A percentile compares a stretch with the other conserved stretches of the same genome.
Evolutionary conservation across 2,113 vertebrate species (phyloP).

Genomic region (Macrotus californicus): DNA sequence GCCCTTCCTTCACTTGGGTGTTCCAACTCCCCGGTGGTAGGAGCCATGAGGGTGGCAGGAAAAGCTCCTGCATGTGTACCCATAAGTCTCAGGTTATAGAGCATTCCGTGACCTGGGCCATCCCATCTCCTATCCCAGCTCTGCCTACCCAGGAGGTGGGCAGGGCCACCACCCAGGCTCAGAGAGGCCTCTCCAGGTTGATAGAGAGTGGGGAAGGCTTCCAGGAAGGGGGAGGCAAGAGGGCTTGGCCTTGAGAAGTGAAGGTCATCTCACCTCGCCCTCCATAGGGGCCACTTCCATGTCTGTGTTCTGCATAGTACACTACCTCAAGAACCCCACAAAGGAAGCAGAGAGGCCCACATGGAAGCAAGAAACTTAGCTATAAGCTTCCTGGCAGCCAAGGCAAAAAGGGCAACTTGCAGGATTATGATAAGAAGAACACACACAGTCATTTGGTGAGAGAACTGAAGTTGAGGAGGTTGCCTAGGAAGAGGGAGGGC

Average conservation of each 20-base stretch:
- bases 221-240: neutral
- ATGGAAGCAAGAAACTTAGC: neutral
- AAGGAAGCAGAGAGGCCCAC: neutral
- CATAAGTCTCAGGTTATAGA: neutral
- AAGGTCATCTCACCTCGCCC: neutral
- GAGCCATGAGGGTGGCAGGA: neutral
- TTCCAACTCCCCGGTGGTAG: neutral
- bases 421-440: neutral
- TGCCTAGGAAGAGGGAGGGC: accelerated
- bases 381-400: slow-evolving; percentile 11
- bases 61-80: neutral
- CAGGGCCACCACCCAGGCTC: accelerated
- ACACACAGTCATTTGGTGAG: neutral
- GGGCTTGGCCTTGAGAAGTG: neutral
- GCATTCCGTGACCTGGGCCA: neutral
- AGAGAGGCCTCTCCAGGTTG: neutral
- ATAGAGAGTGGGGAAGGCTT: neutral
- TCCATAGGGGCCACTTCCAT: neutral
- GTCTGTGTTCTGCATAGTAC: neutral
- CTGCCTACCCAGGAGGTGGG: neutral
- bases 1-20: neutral
- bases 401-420: neutral
- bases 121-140: neutral
- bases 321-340: neutral
- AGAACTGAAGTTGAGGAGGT: neutral